A percentile compares a stretch with the other conserved stretches of the same genome.
These are phyloP conservation scores for Arremon aurantiirostris DNA, from an alignment of 2,797 vertebrate genomes.

Conservation along the genomic window DNA sequence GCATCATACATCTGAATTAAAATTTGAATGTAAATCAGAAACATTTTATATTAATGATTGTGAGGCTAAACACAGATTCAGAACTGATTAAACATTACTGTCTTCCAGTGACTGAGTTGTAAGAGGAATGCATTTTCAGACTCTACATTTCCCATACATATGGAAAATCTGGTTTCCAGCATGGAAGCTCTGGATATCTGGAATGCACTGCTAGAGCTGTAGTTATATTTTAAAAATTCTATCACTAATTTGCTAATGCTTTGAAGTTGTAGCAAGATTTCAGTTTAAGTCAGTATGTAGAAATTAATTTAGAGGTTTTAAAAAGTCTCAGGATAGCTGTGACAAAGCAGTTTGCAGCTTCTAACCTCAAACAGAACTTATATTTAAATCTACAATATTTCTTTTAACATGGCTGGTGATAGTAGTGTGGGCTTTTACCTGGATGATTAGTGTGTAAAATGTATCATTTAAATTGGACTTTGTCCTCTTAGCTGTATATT, in stretches of 20 bases:
- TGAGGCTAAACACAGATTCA: slow-evolving; percentile 45
- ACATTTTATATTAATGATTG: slow-evolving; percentile 34
- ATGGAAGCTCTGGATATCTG: background rate
- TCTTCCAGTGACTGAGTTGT: background rate
- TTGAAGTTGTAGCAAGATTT: background rate
- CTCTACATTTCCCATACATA: background rate
- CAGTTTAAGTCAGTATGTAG: background rate
- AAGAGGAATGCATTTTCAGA: background rate
- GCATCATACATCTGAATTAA: slow-evolving; percentile 48
- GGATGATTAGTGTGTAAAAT: background rate
- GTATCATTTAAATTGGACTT: background rate
- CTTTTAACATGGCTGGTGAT: background rate
- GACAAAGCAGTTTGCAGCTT: slow-evolving; percentile 8
- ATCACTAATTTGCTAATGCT: background rate
- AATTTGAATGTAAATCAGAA: slow-evolving; percentile 55
- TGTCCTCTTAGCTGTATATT: background rate
- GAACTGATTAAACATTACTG: slow-evolving; percentile 33
- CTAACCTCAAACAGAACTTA: background rate
- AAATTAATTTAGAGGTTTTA: slow-evolving; percentile 28
- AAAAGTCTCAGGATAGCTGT: background rate
- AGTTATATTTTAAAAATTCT: background rate
- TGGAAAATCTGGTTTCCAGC: background rate
- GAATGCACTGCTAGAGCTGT: background rate
- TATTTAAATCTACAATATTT: background rate
- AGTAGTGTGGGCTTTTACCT: background rate